Conservation (phyloP, 2,888 invertebrate genomes). For the Cataglyphis cursor region DNA sequence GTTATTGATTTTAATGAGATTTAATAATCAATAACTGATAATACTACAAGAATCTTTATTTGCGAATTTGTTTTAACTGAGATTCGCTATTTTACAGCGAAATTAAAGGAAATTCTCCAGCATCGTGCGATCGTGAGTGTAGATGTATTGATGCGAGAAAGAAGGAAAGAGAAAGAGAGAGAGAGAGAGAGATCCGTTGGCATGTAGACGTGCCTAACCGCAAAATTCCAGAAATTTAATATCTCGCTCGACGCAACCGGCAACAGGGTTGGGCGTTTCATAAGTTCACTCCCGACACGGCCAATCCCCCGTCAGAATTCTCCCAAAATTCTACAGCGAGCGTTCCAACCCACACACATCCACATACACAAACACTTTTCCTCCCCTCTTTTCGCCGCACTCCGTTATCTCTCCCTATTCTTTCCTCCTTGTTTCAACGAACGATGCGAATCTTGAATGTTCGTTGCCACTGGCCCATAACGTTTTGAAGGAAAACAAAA, state of each 20-base stretch:
- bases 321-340: conserved; percentile 74
- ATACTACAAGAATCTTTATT: conserved; percentile 1
- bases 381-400: conserved; percentile 33
- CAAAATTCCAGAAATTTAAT: conserved; percentile 89
- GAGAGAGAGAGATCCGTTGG: conserved; percentile 66
- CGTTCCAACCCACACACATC: conserved; percentile 65
- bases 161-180: conserved; percentile 1
- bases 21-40: conserved; percentile 10
- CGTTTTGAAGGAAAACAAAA: conserved; percentile 30
- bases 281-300: conserved; percentile 82
- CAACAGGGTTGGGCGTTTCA: conserved; percentile 81
- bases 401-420: conserved; percentile 55
- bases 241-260: conserved; percentile 84
- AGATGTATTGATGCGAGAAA: conserved; percentile 7
- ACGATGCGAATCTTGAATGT: conserved; percentile 28
- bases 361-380: conserved; percentile 58
- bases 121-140: conserved; percentile 59
- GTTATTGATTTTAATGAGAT: not conserved
- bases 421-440: conserved; percentile 36
- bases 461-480: conserved; percentile 18
- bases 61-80: not conserved
- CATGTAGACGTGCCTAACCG: conserved; percentile 83
- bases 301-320: conserved; percentile 75
- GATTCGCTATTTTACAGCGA: not conserved
- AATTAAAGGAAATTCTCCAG: conserved; percentile 31